Conservation (phyloP, 2,888 invertebrate species). For the Timema podura region DNA sequence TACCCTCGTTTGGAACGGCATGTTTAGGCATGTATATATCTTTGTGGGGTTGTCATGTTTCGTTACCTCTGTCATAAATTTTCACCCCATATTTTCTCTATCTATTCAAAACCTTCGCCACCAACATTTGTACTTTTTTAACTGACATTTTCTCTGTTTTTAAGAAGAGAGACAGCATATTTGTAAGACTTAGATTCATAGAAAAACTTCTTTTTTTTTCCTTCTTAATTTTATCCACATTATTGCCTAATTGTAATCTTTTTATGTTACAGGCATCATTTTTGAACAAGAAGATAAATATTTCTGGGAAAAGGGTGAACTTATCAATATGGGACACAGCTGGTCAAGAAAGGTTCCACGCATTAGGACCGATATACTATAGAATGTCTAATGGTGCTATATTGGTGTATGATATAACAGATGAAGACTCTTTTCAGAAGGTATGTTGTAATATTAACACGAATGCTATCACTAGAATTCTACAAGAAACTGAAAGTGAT, state of each 20-base stretch:
- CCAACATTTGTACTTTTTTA: no score
- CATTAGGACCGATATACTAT: conserved; percentile 96
- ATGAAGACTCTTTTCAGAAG: conserved; percentile 93
- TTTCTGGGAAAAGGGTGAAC: conserved; percentile 84
- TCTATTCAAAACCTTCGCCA: no score
- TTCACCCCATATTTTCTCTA: no score
- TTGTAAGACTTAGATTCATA: no score
- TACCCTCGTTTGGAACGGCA: no score
- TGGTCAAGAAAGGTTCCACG: conserved; percentile 96
- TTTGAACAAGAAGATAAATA: conserved; percentile 86
- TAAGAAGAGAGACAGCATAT: no score
- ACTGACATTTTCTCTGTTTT: no score
- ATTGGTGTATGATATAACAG: conserved; percentile 96
- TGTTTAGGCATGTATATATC: no score
- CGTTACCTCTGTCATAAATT: no score
- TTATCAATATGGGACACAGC: conserved; percentile 98
- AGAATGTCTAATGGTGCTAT: conserved; percentile 96
- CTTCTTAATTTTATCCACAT: neutral
- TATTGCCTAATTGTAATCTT: neutral
- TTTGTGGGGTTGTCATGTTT: no score
- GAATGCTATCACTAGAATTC: no score
- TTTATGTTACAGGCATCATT: conserved; percentile 79
- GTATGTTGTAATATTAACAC: conserved; percentile 46
- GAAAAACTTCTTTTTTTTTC: neutral
- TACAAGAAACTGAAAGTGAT: no score